Evolutionary conservation across 2,797 vertebrate species (phyloP), one percentile per base, ranked within the genome.

Genomic region (Typhlichthys eigenmanni): DNA sequence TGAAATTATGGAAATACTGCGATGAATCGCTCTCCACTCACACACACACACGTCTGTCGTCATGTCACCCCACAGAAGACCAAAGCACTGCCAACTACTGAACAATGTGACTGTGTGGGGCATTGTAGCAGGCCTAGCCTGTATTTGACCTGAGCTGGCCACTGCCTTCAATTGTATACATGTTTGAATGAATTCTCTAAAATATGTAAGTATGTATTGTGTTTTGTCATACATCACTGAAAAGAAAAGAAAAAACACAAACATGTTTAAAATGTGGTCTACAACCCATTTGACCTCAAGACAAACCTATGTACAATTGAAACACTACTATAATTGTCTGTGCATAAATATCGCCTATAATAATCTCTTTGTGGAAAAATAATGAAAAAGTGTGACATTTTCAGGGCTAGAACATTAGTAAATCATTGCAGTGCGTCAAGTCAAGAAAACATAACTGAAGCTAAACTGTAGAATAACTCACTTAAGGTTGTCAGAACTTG

Each of bases 81-180:
- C 88, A 86, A 89, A 84, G 81, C 89, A 89, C 90, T 86, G 84
- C 88, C 88, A 80, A 86, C 82, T 85, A 82, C 80, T 65, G 79
- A 88, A 92, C 90, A 92, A 90, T 91, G 81, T 74, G 86, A 83
- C 85, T 87, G 83, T 81, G 78, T 78, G 66, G 59, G 71, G 16
- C 71, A 77, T 77, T 89, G 74, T 76, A 78, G 77, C 59, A 45
- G 62, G 71, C 74, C 24, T 67, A 71, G 68, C 80, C 78, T 85
- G 81, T 87, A 80, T 84, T 78, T 78, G 85, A 80, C 82, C 60
- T 64, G 69, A 76, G 84, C 55, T 57, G 74, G 58, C 75, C 71
- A 70, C 71, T 61, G 63, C 72, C 71, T 60, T 61, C 38, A 53
- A 59, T 16, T 81, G 58, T 59, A 58, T 24, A 29, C 24, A 29